A percentile compares a stretch with the other conserved stretches of the same genome.
Evolutionary conservation across 2,888 invertebrate genomes (phyloP).

Genomic region (Hirtodrosophila duncani): DNA sequence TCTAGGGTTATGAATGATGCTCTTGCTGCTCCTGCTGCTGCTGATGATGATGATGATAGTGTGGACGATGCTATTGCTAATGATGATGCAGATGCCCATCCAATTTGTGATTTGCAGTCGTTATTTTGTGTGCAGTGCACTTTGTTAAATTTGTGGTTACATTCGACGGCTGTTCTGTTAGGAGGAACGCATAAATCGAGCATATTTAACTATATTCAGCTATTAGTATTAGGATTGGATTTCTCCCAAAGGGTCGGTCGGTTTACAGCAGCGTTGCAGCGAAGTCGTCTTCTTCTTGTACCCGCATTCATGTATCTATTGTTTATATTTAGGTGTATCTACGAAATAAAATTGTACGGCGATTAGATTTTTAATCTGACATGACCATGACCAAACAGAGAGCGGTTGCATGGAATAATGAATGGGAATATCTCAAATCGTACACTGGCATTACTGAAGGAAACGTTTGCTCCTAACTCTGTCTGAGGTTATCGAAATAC

Average conservation of each 20-base stretch:
- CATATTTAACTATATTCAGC: constrained; percentile 47
- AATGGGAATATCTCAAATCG: too few relatives aligned
- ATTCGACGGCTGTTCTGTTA: constrained; percentile 38
- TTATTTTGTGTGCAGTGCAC: constrained; percentile 35
- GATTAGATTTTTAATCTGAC: too few relatives aligned
- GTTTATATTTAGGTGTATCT: constrained; percentile 21
- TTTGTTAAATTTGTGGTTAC: constrained; percentile 42
- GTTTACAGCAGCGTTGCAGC: constrained; percentile 12
- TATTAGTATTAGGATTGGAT: constrained; percentile 13
- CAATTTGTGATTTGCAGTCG: too few relatives aligned
- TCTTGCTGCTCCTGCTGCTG: background rate
- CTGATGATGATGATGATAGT: constrained; percentile 5
- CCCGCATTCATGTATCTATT: constrained; percentile 29
- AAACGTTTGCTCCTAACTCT: too few relatives aligned
- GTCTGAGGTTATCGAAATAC: too few relatives aligned
- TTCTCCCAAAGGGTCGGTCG: constrained; percentile 21
- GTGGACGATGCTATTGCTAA: constrained; percentile 1
- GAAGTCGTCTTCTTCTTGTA: constrained; percentile 13
- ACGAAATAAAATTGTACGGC: constrained; percentile 8
- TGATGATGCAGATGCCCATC: constrained; percentile 2
- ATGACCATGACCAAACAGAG: too few relatives aligned
- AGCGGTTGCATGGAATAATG: too few relatives aligned
- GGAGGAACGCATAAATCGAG: constrained; percentile 44
- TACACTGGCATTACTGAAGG: too few relatives aligned
- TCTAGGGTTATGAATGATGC: background rate